Evolutionary conservation across 2,888 invertebrate species (phyloP), one percentile per base, ranked within the genome.

Genomic region (Noctua janthina): DNA sequence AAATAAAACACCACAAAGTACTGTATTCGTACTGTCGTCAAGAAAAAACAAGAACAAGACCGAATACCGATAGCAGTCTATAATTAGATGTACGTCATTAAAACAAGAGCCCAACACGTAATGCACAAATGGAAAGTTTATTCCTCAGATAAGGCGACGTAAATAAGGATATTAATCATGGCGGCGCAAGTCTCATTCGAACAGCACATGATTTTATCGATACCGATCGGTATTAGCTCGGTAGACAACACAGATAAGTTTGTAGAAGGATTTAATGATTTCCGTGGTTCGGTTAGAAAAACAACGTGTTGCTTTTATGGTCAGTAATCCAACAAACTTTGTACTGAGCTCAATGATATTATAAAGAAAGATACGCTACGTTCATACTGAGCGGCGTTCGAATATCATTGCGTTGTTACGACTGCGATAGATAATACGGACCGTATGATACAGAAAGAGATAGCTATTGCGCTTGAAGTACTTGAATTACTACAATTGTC

Each of bases 111-210:
- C 39, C 66, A 66, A 68, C 68, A 78, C 56, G 75, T 82, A 68
- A 51, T 82, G 59, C 67, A 82, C 86, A 83, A 91, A 90, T 91
- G 93, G 93, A 93, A 93, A 93, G 91, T 93, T 93, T 93, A 89
- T 89, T 85, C 79, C n/a, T 71, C 70, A 83, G 90, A 90, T 91
- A 92, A 91, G 77, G 79, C 64, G 72, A 81, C 76, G 86, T 84
- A 90, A 92, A 90, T 93, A 92, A 91, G 89, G 91, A 89, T 89
- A 91, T 92, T 83, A 89, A 91, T 92, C 91, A 91, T 87, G 74
- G 72, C 78, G 76, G 74, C 80, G 74, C 76, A 82, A 79, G 74
- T 70, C 75, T 35, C 89, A 88, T 78, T 84, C 71, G 23, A 70
- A 72, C 51, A 82, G 84, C 83, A 79, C 82, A 84, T 90, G 87